These are phyloP conservation scores for Mixornis gularis DNA, from an alignment of 2,113 vertebrate genomes.

Conservation along the genomic window DNA sequence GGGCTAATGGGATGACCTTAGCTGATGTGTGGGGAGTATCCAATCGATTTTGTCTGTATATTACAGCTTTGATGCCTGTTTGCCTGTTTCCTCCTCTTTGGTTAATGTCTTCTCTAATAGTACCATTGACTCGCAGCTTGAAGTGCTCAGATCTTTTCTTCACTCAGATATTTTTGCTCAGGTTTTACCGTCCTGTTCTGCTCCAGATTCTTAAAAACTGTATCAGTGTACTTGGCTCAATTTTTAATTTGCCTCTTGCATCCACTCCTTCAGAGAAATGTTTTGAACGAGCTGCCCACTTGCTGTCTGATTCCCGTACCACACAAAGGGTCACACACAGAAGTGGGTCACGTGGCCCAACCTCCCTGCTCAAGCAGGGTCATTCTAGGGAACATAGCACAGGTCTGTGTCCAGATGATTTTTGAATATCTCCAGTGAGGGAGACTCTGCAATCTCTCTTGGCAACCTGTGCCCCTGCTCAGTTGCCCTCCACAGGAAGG, in stretches of 20 bases:
- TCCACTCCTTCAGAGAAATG: background rate
- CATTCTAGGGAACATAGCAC: background rate
- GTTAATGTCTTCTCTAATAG: background rate
- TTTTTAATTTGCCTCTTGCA: background rate
- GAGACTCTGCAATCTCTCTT: background rate
- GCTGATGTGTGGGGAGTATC: background rate
- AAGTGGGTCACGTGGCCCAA: background rate
- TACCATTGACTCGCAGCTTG: background rate
- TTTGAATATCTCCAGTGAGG: background rate
- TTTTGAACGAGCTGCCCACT: background rate
- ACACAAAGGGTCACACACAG: background rate
- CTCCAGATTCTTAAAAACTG: background rate
- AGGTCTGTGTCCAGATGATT: no score
- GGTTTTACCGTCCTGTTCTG: background rate
- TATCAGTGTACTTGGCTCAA: background rate
- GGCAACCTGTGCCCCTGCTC: background rate
- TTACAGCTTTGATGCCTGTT: background rate
- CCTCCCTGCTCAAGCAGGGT: background rate
- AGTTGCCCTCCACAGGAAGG: rapidly evolving
- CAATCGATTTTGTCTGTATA: background rate
- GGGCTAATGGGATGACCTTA: background rate
- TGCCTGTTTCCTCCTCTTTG: background rate
- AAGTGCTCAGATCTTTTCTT: background rate
- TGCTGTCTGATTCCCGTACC: background rate
- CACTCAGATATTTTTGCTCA: background rate